These are phyloP conservation scores for Drosophila longiperda DNA, from an alignment of 2,888 invertebrate genomes.

Conservation along the genomic window DNA sequence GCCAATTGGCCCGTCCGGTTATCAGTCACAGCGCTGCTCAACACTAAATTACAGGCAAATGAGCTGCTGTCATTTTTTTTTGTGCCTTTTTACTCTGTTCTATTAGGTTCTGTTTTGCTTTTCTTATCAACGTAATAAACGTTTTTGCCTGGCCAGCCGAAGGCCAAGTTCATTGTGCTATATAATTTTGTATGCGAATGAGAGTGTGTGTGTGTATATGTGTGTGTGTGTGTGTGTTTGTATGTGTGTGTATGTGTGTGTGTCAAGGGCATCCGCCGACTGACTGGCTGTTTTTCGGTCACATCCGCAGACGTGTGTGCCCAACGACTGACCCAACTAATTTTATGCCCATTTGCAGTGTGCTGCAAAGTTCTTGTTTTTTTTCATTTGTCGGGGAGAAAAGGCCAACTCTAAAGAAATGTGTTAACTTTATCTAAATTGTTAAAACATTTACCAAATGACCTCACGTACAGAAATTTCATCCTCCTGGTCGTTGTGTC, in stretches of 20 bases:
- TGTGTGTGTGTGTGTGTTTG: conserved; percentile 31
- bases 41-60: conserved; percentile 69
- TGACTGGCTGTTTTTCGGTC: conserved; percentile 52
- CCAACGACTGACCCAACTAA: conserved; percentile 72
- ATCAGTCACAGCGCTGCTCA: conserved; percentile 61
- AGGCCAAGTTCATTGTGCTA: conserved; percentile 73
- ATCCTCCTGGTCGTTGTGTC: conserved; percentile 31
- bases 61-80: conserved; percentile 55
- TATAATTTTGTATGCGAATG: not conserved
- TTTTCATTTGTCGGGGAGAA: conserved; percentile 45
- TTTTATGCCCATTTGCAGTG: conserved; percentile 76
- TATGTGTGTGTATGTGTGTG: conserved; percentile 15
- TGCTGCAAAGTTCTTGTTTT: conserved; percentile 39
- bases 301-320: conserved; percentile 64
- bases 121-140: conserved; percentile 69
- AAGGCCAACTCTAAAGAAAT: conserved; percentile 59
- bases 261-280: conserved; percentile 66
- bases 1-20: conserved; percentile 29
- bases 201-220: conserved; percentile 5
- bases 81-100: not conserved
- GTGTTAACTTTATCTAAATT: conserved; percentile 84
- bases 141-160: conserved; percentile 40
- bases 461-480: conserved; percentile 79
- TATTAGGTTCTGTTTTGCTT: conserved; percentile 30
- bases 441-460: conserved; percentile 82